phyloP scores from a whole-genome alignment of 2,797 vertebrate species.

The Orientallactaga sibirica region DNA sequence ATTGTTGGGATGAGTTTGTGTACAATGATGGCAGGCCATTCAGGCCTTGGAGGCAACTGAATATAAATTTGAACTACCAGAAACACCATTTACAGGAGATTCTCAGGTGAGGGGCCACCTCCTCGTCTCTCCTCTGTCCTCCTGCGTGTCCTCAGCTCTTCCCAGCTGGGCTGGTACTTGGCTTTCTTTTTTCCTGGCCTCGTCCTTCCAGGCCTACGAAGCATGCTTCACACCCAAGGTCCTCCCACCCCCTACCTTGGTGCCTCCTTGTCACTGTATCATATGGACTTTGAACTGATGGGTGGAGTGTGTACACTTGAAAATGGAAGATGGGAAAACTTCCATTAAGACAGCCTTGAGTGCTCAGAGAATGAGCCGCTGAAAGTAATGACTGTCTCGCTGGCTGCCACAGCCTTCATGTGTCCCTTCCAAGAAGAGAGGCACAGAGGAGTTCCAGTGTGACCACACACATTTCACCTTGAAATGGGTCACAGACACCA shows the following conservation, averaged over 20 bases:
- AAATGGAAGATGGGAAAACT: background rate
- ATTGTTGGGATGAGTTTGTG: conserved; percentile 96
- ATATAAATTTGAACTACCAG: conserved; percentile 90
- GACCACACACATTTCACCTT: background rate
- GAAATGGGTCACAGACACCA: background rate
- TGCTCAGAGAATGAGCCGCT: background rate
- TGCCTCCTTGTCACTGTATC: no score
- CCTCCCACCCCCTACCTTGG: background rate
- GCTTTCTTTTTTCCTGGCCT: background rate
- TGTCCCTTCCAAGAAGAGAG: background rate
- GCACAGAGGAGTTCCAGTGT: accelerated
- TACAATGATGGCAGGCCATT: conserved; percentile 88
- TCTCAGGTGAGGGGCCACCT: conserved; percentile 89
- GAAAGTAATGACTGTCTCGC: background rate
- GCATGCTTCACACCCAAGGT: background rate
- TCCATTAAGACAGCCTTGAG: background rate
- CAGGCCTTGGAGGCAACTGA: conserved; percentile 92
- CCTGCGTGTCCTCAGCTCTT: background rate
- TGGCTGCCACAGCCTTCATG: no score
- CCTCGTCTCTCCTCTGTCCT: background rate
- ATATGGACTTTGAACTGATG: background rate
- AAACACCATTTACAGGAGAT: conserved; percentile 91
- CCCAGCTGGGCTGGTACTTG: no score
- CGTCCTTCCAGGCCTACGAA: background rate
- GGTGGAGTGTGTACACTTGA: background rate